A percentile compares a stretch with the other conserved stretches of the same genome.
Evolutionary conservation across 1,140 invertebrate species (phyloP).

Genomic region (Cheumatopsyche charites): DNA sequence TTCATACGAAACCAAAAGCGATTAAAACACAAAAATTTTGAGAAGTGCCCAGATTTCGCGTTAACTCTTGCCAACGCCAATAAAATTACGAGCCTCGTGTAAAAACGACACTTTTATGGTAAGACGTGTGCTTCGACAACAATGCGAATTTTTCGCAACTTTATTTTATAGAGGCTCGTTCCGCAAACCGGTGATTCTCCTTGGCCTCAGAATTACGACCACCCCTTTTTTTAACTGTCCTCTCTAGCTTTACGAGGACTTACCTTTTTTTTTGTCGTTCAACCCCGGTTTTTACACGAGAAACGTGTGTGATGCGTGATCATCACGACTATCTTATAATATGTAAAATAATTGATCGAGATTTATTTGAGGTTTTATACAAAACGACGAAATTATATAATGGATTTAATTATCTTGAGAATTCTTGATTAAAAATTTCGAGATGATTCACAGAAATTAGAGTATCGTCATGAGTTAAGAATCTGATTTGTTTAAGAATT

Average conservation of each 20-base stretch:
- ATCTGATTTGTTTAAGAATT: too few species aligned
- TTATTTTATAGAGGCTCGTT: conserved; percentile 29
- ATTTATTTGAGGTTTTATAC: too few species aligned
- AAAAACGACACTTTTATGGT: conserved; percentile 47
- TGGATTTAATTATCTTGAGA: too few species aligned
- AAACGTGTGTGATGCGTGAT: background rate
- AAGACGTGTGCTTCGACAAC: conserved; percentile 46
- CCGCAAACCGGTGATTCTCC: conserved; percentile 46
- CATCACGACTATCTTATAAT: too few species aligned
- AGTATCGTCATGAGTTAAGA: too few species aligned
- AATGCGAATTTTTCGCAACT: conserved; percentile 34
- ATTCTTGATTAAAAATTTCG: too few species aligned
- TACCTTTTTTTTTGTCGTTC: background rate
- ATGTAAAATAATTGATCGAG: too few species aligned
- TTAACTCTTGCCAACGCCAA: conserved; percentile 32
- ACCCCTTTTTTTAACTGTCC: conserved; percentile 38
- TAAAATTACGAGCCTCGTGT: conserved; percentile 35
- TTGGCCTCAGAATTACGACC: conserved; percentile 44
- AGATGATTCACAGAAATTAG: too few species aligned
- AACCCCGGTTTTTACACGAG: background rate
- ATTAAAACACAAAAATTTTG: too few species aligned
- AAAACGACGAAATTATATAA: too few species aligned
- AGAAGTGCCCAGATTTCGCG: conserved; percentile 21
- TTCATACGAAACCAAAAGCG: too few species aligned
- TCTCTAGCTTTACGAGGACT: conserved; percentile 17